Conservation (phyloP, 2,888 invertebrate species). For the Andrena marginata region DNA sequence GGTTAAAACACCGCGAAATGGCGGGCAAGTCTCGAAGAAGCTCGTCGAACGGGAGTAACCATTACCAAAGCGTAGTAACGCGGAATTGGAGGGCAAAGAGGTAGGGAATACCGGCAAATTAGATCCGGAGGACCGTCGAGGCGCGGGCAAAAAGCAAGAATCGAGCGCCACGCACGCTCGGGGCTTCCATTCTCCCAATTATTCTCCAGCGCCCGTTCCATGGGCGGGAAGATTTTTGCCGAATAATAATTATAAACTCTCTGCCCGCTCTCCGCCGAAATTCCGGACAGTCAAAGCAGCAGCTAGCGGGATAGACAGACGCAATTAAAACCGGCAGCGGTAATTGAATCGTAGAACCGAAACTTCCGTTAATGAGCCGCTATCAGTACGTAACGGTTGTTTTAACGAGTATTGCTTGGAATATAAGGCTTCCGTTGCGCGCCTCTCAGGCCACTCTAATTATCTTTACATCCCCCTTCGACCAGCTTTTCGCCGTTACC, state of each 20-base stretch:
- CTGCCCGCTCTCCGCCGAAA: conserved; percentile 23
- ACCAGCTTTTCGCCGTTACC: conserved; percentile 45
- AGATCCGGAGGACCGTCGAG: neutral
- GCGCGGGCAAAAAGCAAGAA: conserved; percentile 2
- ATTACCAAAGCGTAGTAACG: conserved; percentile 21
- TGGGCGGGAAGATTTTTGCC: conserved; percentile 39
- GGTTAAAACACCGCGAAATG: conserved; percentile 4
- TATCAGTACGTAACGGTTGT: conserved; percentile 80
- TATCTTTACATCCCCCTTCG: conserved; percentile 60
- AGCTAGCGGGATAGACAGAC: conserved; percentile 68
- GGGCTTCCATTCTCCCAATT: conserved; percentile 38
- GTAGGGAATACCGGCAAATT: conserved; percentile 22
- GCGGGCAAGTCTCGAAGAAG: conserved; percentile 4
- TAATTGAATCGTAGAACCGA: conserved; percentile 80
- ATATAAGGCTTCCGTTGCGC: conserved; percentile 65
- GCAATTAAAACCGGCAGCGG: conserved; percentile 78
- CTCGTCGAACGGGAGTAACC: conserved; percentile 17
- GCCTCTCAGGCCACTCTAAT: conserved; percentile 61
- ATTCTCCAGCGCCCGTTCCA: conserved; percentile 4
- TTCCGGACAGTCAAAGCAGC: conserved; percentile 38
- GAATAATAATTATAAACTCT: conserved; percentile 50
- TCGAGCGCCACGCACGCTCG: neutral
- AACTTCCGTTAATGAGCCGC: conserved; percentile 80
- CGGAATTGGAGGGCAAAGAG: conserved; percentile 16
- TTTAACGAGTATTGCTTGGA: conserved; percentile 78